Evolutionary conservation across 2,888 invertebrate species (phyloP).

Genomic region (Stenodema calcarata): DNA sequence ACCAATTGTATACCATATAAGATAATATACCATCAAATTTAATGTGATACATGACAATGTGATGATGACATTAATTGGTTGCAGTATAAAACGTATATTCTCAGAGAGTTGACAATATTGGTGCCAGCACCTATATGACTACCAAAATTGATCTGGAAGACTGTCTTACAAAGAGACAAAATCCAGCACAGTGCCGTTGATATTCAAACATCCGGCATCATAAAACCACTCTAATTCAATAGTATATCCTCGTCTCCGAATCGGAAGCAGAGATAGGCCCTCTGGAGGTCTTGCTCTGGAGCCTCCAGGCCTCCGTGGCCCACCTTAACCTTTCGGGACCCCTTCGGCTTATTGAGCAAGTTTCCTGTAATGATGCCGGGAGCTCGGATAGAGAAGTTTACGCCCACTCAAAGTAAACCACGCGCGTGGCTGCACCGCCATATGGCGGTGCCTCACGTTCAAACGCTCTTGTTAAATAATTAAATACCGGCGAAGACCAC

Average conservation of each 20-base stretch:
- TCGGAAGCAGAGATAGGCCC: neutral
- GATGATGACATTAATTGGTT: too few relatives aligned
- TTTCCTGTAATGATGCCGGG: conserved; percentile 32
- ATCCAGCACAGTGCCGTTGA: neutral
- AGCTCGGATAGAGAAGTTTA: conserved; percentile 40
- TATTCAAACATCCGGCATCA: neutral
- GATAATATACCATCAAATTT: too few relatives aligned
- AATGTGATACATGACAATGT: too few relatives aligned
- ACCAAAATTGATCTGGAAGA: too few relatives aligned
- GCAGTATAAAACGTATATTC: too few relatives aligned
- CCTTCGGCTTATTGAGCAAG: conserved; percentile 6
- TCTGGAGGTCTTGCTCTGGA: neutral
- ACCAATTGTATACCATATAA: too few relatives aligned
- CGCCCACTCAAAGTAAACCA: conserved; percentile 29
- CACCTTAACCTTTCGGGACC: conserved; percentile 27
- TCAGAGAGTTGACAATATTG: too few relatives aligned
- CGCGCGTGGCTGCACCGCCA: conserved; percentile 23
- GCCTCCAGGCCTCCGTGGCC: neutral
- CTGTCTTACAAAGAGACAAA: neutral
- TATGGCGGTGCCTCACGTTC: neutral
- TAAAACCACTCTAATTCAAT: neutral
- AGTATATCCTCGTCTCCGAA: too few relatives aligned
- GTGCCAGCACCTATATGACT: too few relatives aligned
- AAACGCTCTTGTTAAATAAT: neutral
- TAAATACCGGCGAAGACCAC: neutral